Conservation (phyloP, 2,888 invertebrate genomes). For the Cerceris ruficornis region DNA sequence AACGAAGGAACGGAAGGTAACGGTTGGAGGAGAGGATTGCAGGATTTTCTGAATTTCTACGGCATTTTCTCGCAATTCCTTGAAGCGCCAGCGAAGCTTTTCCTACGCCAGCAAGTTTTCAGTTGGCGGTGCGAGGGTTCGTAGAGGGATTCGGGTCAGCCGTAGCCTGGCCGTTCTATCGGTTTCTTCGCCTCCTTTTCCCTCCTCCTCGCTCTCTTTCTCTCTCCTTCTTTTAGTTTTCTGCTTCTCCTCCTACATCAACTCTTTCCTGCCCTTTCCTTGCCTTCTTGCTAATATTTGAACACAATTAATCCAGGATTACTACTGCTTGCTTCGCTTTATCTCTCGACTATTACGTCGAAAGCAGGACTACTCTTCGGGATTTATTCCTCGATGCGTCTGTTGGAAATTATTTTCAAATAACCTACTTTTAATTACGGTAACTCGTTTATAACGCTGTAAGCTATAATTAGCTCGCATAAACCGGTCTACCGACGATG, state of each 20-base stretch:
- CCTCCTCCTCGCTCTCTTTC: slow-evolving; percentile 17
- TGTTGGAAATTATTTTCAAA: not conserved
- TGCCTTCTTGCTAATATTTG: slow-evolving; percentile 73
- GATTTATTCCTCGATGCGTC: slow-evolving; percentile 3
- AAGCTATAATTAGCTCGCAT: not conserved
- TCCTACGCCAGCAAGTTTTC: slow-evolving; percentile 78
- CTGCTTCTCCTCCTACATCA: not conserved
- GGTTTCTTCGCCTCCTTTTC: slow-evolving; percentile 34
- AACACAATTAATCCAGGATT: slow-evolving; percentile 76
- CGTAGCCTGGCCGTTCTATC: slow-evolving; percentile 48
- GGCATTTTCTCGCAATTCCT: slow-evolving; percentile 70
- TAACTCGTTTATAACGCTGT: not conserved
- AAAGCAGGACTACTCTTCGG: slow-evolving; percentile 20
- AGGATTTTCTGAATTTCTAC: slow-evolving; percentile 68
- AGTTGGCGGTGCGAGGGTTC: slow-evolving; percentile 67
- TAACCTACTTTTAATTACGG: too few species aligned
- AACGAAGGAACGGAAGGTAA: slow-evolving; percentile 3
- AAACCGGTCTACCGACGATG: not conserved
- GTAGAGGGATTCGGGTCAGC: slow-evolving; percentile 74
- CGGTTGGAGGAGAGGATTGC: slow-evolving; percentile 25
- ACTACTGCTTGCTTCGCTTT: slow-evolving; percentile 46
- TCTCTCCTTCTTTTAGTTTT: slow-evolving; percentile 31
- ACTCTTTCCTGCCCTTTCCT: slow-evolving; percentile 5
- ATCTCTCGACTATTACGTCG: slow-evolving; percentile 22
- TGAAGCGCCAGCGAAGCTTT: slow-evolving; percentile 71